Conservation (phyloP, 2,113 vertebrate genomes). For the Hippocampus barbouri region DNA sequence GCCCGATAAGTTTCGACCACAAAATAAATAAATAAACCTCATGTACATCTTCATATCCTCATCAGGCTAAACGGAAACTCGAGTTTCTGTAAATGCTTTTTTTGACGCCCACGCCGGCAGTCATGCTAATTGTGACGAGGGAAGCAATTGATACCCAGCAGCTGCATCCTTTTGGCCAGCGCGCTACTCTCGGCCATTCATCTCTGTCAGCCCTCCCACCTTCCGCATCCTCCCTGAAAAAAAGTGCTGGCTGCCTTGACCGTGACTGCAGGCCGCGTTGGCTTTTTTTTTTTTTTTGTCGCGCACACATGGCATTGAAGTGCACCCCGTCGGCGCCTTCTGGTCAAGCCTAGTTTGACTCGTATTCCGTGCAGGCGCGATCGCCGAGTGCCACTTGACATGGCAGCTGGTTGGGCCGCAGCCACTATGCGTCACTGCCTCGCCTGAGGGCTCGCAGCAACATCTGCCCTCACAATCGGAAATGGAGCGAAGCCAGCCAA, state of each 20-base stretch:
- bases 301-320: constrained; percentile 32
- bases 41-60: not conserved
- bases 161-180: constrained; percentile 71
- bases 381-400: constrained; percentile 49
- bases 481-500: constrained; percentile 58
- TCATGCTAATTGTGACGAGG: constrained; percentile 62
- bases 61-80: constrained; percentile 25
- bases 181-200: constrained; percentile 60
- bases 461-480: constrained; percentile 74
- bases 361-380: constrained; percentile 23
- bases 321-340: constrained; percentile 26
- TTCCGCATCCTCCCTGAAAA: constrained; percentile 46
- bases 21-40: not conserved
- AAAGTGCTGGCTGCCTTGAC: constrained; percentile 52
- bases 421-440: constrained; percentile 30
- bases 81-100: constrained; percentile 29
- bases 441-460: constrained; percentile 56
- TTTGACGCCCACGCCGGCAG: constrained; percentile 34
- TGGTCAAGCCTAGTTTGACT: constrained; percentile 59
- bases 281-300: constrained; percentile 37
- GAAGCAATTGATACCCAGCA: constrained; percentile 68
- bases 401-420: constrained; percentile 57
- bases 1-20: constrained; percentile 15
- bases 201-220: constrained; percentile 63
- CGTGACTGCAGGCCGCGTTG: constrained; percentile 23